A percentile compares a stretch with the other conserved stretches of the same genome.
phyloP scores from a whole-genome alignment of 2,113 vertebrate species.

The Anguilla rostrata region DNA sequence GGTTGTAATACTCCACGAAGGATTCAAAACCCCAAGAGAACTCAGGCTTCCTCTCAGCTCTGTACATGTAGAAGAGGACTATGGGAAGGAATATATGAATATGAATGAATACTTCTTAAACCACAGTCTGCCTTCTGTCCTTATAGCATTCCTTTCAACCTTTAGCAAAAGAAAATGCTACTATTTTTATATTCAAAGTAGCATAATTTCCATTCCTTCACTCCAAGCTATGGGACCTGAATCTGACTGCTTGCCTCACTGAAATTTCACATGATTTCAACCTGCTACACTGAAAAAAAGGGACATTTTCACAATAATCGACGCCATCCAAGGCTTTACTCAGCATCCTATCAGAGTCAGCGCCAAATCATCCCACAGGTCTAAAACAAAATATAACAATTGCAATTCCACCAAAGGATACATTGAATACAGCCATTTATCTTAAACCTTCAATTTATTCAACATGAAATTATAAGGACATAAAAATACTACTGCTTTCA shows the following conservation, averaged over 20 bases:
- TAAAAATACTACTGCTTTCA: not conserved
- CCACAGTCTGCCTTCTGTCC: not conserved
- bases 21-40: not conserved
- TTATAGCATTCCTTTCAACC: not conserved
- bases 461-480: not conserved
- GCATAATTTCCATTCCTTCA: not conserved
- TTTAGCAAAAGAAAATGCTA: not conserved
- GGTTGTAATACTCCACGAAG: not conserved
- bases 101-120: not conserved
- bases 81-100: not conserved
- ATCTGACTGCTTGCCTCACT: not conserved
- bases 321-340: not conserved
- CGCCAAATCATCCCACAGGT: not conserved
- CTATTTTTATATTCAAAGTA: not conserved
- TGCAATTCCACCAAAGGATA: not conserved
- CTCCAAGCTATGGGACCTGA: not conserved
- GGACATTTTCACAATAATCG: not conserved
- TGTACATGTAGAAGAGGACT: not conserved
- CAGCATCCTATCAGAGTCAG: not conserved
- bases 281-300: not conserved
- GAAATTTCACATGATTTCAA: not conserved
- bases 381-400: not conserved
- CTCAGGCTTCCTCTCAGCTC: not conserved
- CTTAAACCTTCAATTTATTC: not conserved
- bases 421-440: not conserved